Evolutionary conservation across 2,888 invertebrate species (phyloP), one percentile per base, ranked within the genome.

Genomic region (Girardia tigrina): DNA sequence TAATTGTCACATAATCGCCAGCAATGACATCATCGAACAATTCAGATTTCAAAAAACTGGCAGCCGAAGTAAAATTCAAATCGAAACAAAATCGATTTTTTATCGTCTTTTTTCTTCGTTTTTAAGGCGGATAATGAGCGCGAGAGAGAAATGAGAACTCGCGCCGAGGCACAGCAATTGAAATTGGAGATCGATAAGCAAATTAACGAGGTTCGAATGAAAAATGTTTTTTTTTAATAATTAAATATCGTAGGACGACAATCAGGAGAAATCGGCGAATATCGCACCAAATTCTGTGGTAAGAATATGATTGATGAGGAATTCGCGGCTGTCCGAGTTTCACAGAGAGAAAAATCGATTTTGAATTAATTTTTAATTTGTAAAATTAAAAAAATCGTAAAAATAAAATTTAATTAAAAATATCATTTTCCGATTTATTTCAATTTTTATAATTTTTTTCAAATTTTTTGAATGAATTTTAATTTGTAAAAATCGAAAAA

Each of bases 171-270:
- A 20, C 56, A 56, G 56, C 23, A 20, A 56, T 56, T 56, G n/a
- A 56, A 56, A 56, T 56, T 56, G 23, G 56, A 56, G 23, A 56
- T 56, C 23, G n/a, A 56, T 56, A n/a, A 56, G 23, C 56, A 56
- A 56, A 56, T 20, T 56, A 56, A 4, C 23, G 56, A 56, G 23
- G 56, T 56, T n/a, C n/a, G n/a, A 56, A 20, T 56, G n/a, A 56
- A 8, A 2, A 4, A 56, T 56, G n/a, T 56, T 12, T 12, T n/a
- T 56, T 20, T 36, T 36, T 36, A 8, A 36, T 36, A 56, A n/a
- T 56, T 56, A 20, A 56, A 20, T 56, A 12, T 36, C 8, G 16
- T 12, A 56, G 56, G 56, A 56, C 23, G 56, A 56, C 4, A 56
- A 4, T 56, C 56, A 56, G 23, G 56, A 56, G 23, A 6, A 6